Evolutionary conservation across 30 jellyfish, hydroid and myxozoan genomes (phyloP).

Genomic region (Aurelia sp.): DNA sequence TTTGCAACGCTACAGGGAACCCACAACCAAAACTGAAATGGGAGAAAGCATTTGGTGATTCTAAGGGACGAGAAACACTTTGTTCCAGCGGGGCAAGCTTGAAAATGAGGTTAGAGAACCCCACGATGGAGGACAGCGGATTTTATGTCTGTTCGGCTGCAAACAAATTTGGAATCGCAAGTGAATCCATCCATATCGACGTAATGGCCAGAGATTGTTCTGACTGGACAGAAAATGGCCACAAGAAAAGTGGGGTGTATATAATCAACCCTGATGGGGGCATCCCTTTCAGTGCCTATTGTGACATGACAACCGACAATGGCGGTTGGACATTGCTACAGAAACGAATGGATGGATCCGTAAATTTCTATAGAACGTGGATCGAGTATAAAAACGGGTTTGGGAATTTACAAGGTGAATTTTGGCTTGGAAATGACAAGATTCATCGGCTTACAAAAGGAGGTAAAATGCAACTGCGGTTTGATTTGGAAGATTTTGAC

Average conservation of each 20-base stretch:
- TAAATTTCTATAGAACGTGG: no score
- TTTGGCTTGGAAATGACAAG: no score
- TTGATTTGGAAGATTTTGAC: background rate
- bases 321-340: no score
- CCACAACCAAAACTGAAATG: conserved; percentile 3
- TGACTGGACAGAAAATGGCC: background rate
- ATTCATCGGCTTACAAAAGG: background rate
- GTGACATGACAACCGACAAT: background rate
- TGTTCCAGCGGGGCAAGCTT: background rate
- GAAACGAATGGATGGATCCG: no score
- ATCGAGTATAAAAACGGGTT: no score
- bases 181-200: background rate
- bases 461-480: background rate
- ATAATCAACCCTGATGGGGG: conserved; percentile 8
- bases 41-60: background rate
- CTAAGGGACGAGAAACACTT: background rate
- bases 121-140: background rate
- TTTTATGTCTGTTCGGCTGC: background rate
- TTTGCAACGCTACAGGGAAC: conserved; percentile 3
- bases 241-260: conserved; percentile 8
- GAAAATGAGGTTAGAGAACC: background rate
- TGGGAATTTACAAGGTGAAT: no score
- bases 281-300: background rate
- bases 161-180: background rate
- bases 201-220: background rate